phyloP scores from a whole-genome alignment of 1,140 invertebrate genomes.

The Drosophila teissieri region DNA sequence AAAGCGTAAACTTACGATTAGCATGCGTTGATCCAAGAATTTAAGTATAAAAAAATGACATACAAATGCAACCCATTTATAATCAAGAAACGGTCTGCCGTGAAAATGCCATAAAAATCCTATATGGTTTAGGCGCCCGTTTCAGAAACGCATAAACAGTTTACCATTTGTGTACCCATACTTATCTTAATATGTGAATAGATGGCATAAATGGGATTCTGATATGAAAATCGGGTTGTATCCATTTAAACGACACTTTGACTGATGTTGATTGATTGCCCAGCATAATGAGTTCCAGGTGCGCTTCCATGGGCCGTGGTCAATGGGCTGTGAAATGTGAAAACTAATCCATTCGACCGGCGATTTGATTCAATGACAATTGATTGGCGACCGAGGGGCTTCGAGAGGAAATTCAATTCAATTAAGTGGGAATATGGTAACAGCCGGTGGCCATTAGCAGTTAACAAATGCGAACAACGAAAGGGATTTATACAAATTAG shows the following conservation, averaged over 20 bases:
- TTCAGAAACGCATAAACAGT: constrained; percentile 29
- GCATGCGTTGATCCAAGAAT: neutral
- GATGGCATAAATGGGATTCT: constrained; percentile 17
- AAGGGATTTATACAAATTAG: constrained; percentile 31
- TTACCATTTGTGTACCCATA: constrained; percentile 26
- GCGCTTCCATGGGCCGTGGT: constrained; percentile 15
- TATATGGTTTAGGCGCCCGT: constrained; percentile 30
- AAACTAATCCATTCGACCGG: constrained; percentile 33
- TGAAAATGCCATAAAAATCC: constrained; percentile 30
- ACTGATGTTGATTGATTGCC: constrained; percentile 45
- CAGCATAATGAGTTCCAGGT: constrained; percentile 32
- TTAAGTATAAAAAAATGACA: constrained; percentile 13
- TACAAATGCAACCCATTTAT: constrained; percentile 19
- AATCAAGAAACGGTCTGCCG: constrained; percentile 29
- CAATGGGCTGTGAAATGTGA: constrained; percentile 30
- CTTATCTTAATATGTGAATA: constrained; percentile 19
- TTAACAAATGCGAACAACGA: constrained; percentile 11
- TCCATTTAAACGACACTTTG: constrained; percentile 35
- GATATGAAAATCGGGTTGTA: constrained; percentile 27
- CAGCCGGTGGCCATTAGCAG: constrained; percentile 26
- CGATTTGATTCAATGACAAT: constrained; percentile 27
- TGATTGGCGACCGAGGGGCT: constrained; percentile 22
- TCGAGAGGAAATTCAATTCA: constrained; percentile 44
- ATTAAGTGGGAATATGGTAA: constrained; percentile 39
- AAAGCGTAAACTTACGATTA: neutral